These are phyloP conservation scores for Poecile atricapillus DNA, from an alignment of 2,113 vertebrate species.

Conservation along the genomic window DNA sequence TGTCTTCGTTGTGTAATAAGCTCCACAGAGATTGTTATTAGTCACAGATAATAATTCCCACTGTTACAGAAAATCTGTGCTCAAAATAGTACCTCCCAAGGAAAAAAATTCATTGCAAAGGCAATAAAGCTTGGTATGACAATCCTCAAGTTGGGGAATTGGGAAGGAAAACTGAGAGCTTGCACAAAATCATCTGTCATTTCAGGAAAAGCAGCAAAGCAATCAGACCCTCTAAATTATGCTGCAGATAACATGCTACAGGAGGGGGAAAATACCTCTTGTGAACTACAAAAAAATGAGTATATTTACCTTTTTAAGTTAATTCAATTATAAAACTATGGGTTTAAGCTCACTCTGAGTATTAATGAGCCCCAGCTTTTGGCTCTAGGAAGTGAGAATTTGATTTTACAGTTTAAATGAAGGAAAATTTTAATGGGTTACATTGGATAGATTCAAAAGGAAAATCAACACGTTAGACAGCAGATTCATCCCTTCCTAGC, in stretches of 20 bases:
- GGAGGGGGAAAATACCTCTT: not conserved
- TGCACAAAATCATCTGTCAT: not conserved
- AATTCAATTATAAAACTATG: not conserved
- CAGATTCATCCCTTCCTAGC: not conserved
- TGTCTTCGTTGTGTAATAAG: slow-evolving; percentile 18
- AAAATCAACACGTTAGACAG: not conserved
- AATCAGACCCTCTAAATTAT: not conserved
- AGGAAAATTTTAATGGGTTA: not conserved
- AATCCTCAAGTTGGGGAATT: not conserved
- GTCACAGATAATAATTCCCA: slow-evolving; percentile 35
- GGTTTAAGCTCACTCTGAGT: not conserved
- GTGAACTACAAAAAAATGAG: not conserved
- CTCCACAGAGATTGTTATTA: slow-evolving; percentile 25
- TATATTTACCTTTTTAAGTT: not conserved
- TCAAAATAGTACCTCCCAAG: slow-evolving; percentile 13
- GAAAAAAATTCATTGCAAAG: not conserved
- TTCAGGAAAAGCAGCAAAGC: not conserved
- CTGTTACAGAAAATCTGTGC: slow-evolving; percentile 1
- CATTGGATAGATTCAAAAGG: not conserved
- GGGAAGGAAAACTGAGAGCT: not conserved
- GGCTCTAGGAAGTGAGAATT: not conserved
- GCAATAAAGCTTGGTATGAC: not conserved
- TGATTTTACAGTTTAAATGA: not conserved
- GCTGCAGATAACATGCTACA: not conserved
- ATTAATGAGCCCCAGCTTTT: not conserved